These are phyloP conservation scores for Hoplodrina ambigua DNA, from an alignment of 2,888 invertebrate genomes.

Conservation along the genomic window DNA sequence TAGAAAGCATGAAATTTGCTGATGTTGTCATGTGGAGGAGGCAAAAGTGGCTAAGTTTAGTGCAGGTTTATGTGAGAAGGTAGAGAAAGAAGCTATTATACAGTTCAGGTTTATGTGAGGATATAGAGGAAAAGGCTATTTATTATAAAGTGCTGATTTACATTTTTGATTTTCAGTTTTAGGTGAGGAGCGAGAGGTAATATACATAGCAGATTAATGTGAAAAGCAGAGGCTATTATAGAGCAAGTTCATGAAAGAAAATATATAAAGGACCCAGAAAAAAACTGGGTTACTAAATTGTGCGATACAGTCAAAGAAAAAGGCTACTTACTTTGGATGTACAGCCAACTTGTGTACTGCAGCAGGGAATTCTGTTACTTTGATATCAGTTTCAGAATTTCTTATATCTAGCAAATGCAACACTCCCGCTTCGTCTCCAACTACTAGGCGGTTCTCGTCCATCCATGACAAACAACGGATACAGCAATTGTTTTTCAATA, in stretches of 20 bases:
- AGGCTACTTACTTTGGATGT: slow-evolving; percentile 77
- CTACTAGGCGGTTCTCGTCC: slow-evolving; percentile 80
- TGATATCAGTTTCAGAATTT: slow-evolving; percentile 68
- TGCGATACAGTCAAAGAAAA: background rate
- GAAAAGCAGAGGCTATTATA: no score
- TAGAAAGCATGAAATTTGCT: background rate
- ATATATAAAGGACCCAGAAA: background rate
- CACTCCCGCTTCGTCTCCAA: slow-evolving; percentile 85
- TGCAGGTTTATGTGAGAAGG: background rate
- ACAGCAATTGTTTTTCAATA: slow-evolving; percentile 80
- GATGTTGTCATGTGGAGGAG: no score
- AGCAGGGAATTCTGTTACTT: slow-evolving; percentile 79
- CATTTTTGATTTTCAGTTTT: no score
- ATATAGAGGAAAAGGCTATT: no score
- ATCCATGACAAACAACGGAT: slow-evolving; percentile 84
- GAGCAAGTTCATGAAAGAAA: no score
- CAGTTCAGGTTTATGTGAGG: no score
- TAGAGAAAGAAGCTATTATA: no score
- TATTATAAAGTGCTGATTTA: no score
- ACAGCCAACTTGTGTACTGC: slow-evolving; percentile 80
- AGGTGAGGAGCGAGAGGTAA: no score
- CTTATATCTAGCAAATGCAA: slow-evolving; percentile 80
- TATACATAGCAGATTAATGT: no score
- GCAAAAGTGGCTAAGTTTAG: no score
- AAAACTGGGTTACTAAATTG: background rate